Evolutionary conservation across 2,113 vertebrate genomes (phyloP), one percentile per base, ranked within the genome.

Genomic region (Taurulus bubalis): DNA sequence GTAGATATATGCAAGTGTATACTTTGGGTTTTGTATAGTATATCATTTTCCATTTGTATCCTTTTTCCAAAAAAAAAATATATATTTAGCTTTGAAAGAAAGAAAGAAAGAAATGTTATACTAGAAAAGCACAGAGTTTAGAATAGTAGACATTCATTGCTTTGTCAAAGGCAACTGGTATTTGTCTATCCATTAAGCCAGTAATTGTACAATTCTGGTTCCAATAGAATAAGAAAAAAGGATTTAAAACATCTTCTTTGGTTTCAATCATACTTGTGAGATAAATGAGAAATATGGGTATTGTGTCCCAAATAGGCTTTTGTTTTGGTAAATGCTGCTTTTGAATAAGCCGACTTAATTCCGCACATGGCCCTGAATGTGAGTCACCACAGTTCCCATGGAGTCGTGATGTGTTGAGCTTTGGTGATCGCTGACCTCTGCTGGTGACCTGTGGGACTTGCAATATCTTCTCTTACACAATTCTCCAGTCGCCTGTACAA

Each of bases 361-460:
- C 6, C 11, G 34, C 32, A 30, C 51, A 26, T 26, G 11, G 4
- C 2, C 16, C 12, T 40, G 24, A 16, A 32, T 24, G 12, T 75
- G 64, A 58, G 5, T 14, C n/a, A 24, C 34, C 14, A 30, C 4
- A 24, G 15, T 49, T 28, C 40, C 34, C 14, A 28, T 9, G n/a
- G 36, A 36, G 7, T 15, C 64, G n/a, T 49, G 5, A 16, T 18
- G 22, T 56, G 16, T 24, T 24, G 20, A 28, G 4, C 8, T 2
- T 40, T 49, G 2, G 38, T 34, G 24, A 68, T 49, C 5, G 7
- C 49, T 81, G 77, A 64, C 72, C 72, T 58, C 81, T 83, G 77
- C 63, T 80, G 85, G 85, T 59, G 68, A 58, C 45, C 15, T 38
- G 60, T 0, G 30, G 24, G 71, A 67, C 3, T 15, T 73, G 28